Conservation (phyloP, 1,140 invertebrate species). For the Carposina sasakii region DNA sequence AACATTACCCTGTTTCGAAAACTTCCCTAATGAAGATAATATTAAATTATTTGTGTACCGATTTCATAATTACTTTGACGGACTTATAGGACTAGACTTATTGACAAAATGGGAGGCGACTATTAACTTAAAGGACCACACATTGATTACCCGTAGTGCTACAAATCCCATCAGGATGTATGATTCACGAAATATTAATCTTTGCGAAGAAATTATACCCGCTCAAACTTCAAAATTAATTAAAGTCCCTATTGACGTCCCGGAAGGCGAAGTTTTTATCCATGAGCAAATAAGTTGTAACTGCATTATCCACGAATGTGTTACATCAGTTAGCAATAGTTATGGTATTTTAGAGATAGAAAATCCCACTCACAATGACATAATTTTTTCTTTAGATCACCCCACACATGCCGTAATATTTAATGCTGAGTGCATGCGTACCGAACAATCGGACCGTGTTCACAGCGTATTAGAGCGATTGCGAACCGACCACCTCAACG, state of each 20-base stretch:
- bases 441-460: no score
- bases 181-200: neutral
- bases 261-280: neutral
- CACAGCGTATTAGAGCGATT: no score
- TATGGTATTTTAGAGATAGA: neutral
- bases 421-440: neutral
- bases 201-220: neutral
- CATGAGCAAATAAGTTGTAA: neutral
- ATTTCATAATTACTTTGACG: conserved; percentile 3
- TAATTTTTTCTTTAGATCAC: neutral
- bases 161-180: neutral
- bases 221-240: neutral
- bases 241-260: neutral
- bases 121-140: neutral
- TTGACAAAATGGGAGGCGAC: neutral
- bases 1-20: neutral
- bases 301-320: neutral
- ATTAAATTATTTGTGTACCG: conserved; percentile 1
- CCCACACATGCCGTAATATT: neutral
- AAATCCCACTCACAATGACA: neutral
- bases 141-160: neutral
- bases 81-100: neutral
- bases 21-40: neutral
- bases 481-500: no score
- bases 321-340: neutral